A percentile compares a stretch with the other conserved stretches of the same genome.
Evolutionary conservation across 2,797 vertebrate genomes (phyloP).

Genomic region (Momotus momota): DNA sequence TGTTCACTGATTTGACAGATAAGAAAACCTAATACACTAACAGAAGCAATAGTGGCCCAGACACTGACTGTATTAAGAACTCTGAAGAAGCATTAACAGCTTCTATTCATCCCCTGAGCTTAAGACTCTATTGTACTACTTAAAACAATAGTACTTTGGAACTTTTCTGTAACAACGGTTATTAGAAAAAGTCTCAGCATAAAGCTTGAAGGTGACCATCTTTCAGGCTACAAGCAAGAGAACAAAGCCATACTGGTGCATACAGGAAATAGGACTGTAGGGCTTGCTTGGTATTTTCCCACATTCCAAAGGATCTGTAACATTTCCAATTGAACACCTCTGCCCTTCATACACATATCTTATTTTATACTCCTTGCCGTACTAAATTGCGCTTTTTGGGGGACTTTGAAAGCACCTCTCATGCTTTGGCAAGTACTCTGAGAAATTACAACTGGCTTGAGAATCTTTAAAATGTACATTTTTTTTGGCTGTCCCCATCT

Average conservation of each 20-base stretch:
- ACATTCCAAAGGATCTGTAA: neutral
- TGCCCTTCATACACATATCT: neutral
- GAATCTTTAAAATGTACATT: slow-evolving; percentile 19
- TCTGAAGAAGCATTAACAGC: neutral
- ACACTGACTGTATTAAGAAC: neutral
- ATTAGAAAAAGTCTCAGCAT: neutral
- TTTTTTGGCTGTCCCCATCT: slow-evolving; percentile 20
- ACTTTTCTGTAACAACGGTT: neutral
- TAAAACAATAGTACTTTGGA: neutral
- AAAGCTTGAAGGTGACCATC: neutral
- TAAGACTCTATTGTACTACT: neutral
- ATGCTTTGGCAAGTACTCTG: neutral
- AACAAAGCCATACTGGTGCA: neutral
- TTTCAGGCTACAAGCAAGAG: neutral
- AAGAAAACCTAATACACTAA: neutral
- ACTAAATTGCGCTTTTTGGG: neutral
- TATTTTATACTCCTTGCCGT: neutral
- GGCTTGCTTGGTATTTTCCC: neutral
- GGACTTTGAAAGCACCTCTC: neutral
- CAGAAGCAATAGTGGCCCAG: neutral
- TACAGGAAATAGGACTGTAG: neutral
- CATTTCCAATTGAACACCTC: neutral
- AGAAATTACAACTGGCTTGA: slow-evolving; percentile 6
- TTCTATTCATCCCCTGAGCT: neutral
- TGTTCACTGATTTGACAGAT: neutral